Conservation (phyloP, 2,797 vertebrate genomes). For the Columba guinea region DNA sequence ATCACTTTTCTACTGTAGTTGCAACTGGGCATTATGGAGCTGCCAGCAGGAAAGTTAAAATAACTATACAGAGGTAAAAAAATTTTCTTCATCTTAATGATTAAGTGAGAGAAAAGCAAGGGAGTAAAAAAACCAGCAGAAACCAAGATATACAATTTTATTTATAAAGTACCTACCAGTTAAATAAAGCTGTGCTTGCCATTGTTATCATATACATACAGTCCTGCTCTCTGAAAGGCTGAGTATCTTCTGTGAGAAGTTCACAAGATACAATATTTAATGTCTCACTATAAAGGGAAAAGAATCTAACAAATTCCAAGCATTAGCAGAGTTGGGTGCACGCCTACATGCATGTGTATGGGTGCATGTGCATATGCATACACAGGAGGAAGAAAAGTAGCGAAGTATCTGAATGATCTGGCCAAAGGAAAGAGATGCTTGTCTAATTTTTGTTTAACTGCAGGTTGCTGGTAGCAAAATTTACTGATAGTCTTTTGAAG, state of each 20-base stretch:
- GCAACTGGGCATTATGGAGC: not conserved
- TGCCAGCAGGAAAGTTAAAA: not conserved
- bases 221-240: not conserved
- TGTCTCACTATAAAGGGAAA: conserved; percentile 44
- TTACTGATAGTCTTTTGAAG: not conserved
- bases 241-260: not conserved
- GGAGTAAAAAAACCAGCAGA: not conserved
- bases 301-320: conserved; percentile 43
- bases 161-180: not conserved
- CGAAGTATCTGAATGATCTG: not conserved
- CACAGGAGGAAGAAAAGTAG: not conserved
- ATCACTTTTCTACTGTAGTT: not conserved
- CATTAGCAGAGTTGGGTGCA: not conserved
- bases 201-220: not conserved
- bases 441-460: not conserved
- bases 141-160: not conserved
- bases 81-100: not conserved
- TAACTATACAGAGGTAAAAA: not conserved
- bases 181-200: not conserved
- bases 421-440: not conserved
- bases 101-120: not conserved
- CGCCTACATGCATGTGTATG: not conserved
- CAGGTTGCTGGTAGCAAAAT: not conserved
- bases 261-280: not conserved
- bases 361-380: not conserved